Evolutionary conservation across 2,888 invertebrate species (phyloP), one percentile per base, ranked within the genome.

Genomic region (Caenorhabditis plicata): DNA sequence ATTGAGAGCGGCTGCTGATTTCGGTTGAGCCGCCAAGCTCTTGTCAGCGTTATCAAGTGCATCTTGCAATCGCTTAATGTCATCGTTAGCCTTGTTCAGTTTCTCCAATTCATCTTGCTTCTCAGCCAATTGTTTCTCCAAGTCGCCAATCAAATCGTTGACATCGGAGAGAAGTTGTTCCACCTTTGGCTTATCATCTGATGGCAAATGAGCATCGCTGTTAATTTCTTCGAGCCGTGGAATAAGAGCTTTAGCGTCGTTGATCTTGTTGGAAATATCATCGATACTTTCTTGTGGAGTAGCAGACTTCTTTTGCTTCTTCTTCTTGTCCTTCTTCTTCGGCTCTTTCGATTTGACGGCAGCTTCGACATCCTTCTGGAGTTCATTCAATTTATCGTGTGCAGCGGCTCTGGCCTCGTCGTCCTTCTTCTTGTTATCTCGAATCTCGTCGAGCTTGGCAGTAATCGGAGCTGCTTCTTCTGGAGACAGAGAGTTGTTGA

Each of bases 251-350:
- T 62, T 53, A n/a, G 50, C 56, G 26, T 64, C 53, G 33, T n/a
- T 44, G 27, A 56, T 45, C 20, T 55, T 51, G 40, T 36, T 53
- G 7, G 22, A 43, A 40, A 62, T 41, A 25, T 54, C 43, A 41
- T 56, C 56, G 25, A 57, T 46, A 38, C 56, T 43, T 35, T 57
- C 63, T 32, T 32, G 46, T 27, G 53, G 53, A 23, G 48, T n/a
- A n/a, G n/a, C n/a, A n/a, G n/a, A n/a, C n/a, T n/a, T n/a, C n/a
- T n/a, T n/a, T n/a, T n/a, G n/a, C n/a, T n/a, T 33, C 48, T 47
- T 55, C 52, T 62, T 55, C 55, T 62, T 62, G 48, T 48, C 51
- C 55, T 62, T 62, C 47, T 62, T 53, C 45, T 55, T 51, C 45
- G 58, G 58, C 27, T 60, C 55, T 22, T 41, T 42, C n/a, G 45